These are phyloP conservation scores for Orchestia grillus DNA, from an alignment of 1,140 invertebrate species.

Conservation along the genomic window DNA sequence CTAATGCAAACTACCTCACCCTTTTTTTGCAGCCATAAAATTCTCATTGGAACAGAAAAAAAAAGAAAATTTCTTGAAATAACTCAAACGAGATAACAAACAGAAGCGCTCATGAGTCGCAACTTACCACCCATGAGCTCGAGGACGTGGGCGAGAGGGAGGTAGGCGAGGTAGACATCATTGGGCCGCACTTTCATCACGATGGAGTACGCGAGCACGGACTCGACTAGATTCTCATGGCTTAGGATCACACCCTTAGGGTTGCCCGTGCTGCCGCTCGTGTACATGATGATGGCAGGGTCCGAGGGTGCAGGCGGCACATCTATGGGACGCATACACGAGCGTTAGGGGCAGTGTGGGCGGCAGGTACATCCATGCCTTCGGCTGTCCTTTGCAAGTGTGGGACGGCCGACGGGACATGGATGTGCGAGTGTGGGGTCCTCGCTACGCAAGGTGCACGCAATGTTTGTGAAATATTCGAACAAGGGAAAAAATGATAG, in stretches of 20 bases:
- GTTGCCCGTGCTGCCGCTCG: conserved; percentile 90
- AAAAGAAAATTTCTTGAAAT: no score
- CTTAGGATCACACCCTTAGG: conserved; percentile 77
- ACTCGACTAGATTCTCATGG: conserved; percentile 91
- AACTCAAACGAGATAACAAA: no score
- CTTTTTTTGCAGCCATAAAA: no score
- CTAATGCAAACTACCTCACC: no score
- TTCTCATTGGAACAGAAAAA: no score
- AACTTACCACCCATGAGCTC: conserved; percentile 82
- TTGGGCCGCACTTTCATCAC: conserved; percentile 79
- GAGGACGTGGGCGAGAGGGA: conserved; percentile 97
- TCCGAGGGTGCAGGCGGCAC: conserved; percentile 79
- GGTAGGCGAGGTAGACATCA: conserved; percentile 93
- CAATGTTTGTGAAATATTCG: not conserved
- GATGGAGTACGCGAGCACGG: conserved; percentile 89
- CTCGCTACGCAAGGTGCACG: not conserved
- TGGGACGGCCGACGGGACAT: not conserved
- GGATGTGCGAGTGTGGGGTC: not conserved
- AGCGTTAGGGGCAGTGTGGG: not conserved
- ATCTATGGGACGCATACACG: conserved; percentile 58
- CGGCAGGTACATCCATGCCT: no score
- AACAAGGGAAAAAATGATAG: not conserved
- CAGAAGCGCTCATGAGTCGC: not conserved
- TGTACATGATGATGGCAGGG: conserved; percentile 96
- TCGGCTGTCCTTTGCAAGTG: not conserved